Evolutionary conservation across 2,113 vertebrate genomes (phyloP).

Genomic region (Thalassoma bifasciatum): DNA sequence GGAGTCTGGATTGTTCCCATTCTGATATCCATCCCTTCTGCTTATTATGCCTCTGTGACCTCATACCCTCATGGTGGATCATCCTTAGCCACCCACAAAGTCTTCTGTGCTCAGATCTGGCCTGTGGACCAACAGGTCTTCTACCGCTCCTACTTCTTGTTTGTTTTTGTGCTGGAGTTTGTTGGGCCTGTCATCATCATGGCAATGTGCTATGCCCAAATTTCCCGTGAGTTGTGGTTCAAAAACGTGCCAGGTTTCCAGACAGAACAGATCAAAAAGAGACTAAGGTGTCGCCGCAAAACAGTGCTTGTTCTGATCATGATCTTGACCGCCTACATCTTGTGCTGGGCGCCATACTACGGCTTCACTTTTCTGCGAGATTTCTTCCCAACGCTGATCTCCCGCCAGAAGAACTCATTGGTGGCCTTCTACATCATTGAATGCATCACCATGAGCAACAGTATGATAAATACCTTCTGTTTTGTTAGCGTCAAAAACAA

Average conservation of each 20-base stretch:
- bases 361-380: slow-evolving; percentile 92
- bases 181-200: slow-evolving; percentile 90
- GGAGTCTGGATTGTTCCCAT: slow-evolving; percentile 92
- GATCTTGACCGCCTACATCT: slow-evolving; percentile 90
- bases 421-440: slow-evolving; percentile 95
- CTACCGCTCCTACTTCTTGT: slow-evolving; percentile 95
- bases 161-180: slow-evolving; percentile 92
- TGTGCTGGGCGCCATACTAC: slow-evolving; percentile 97
- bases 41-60: slow-evolving; percentile 92
- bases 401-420: slow-evolving; percentile 92
- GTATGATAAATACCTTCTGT: slow-evolving; percentile 96
- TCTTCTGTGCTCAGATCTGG: slow-evolving; percentile 98
- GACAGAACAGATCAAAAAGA: slow-evolving; percentile 92
- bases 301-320: slow-evolving; percentile 93
- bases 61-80: slow-evolving; percentile 81
- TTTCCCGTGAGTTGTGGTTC: slow-evolving; percentile 96
- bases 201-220: slow-evolving; percentile 90
- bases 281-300: slow-evolving; percentile 90
- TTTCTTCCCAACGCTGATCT: slow-evolving; percentile 91
- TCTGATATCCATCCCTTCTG: slow-evolving; percentile 93
- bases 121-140: slow-evolving; percentile 91
- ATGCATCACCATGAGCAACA: slow-evolving; percentile 98
- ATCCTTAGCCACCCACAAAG: slow-evolving; percentile 84
- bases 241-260: slow-evolving; percentile 93
- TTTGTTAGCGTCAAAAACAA: slow-evolving; percentile 93